Base-by-base conservation (phyloP, 2,888 invertebrate species). In the Meloe dianella region DNA sequence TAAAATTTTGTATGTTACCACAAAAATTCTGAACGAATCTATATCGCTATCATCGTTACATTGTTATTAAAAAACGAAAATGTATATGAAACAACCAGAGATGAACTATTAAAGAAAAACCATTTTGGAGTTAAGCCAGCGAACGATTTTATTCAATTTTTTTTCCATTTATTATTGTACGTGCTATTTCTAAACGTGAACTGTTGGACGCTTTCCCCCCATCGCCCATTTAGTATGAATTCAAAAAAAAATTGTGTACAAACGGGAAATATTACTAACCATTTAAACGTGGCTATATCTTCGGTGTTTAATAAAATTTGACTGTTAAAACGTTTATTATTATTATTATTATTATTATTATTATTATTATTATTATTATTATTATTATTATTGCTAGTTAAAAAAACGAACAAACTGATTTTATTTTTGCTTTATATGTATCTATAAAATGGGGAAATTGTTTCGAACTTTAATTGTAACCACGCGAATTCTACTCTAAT, bases 121-220 rank as follows among this genome's bases (percentile, higher is more conserved):
- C 41, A 41, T 41, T 64, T 59, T 68, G 64, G 68, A 68, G 62
- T 57, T 41, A 64, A 65, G 64, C 67, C 68, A 68, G 62, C 62
- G 64, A 63, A 41, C 54, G 61, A 51, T 68, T 64, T 62, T 63
- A 27, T 56, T 62, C 24, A 41, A 56, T 60, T 64, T 60, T 64
- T 67, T 63, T 62, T 64, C 35, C 57, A 29, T 12, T 51, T 62
- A 65, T 68, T 63, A 57, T 68, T 56, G 56, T 62, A 68, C 68
- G 68, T 68, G 68, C 62, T 68, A 63, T 68, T 68, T 67, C 63
- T 32, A 68, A 68, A 62, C 61, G 68, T 65, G 51, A 51, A 20
- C 24, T 22, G 47, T 51, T 51, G 22, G 51, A 51, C 51, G 51
- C 24, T 24, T 9, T 9, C 35, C 12, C 51, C 5, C 24, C 51